Evolutionary conservation across 2,888 invertebrate genomes (phyloP), one percentile per base, ranked within the genome.

Genomic region (Xiphydria camelus): DNA sequence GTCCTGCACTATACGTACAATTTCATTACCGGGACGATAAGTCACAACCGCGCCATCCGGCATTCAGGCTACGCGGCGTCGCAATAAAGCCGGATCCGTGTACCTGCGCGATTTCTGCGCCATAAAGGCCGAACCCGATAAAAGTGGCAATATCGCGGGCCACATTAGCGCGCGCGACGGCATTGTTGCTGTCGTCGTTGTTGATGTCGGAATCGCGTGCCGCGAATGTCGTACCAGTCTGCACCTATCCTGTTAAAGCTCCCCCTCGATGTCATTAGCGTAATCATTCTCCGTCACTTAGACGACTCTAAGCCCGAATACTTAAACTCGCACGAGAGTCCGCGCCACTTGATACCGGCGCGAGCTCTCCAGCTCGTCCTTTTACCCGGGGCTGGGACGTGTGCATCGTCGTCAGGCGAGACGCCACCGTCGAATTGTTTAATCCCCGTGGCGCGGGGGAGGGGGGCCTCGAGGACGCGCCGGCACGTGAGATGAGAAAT

Each of bases 181-280:
- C 39, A 51, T 47, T 43, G 55, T 47, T 43, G 55, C 56, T 55
- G 60, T 59, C 58, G 61, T 54, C 51, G 51, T 57, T 55, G 58
- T 62, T 68, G 66, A 68, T 68, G 66, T 60, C 48, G 48, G 58
- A 47, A 68, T 70, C 65, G 69, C 69, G 69, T 70, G 69, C 59
- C 47, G 45, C 49, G 52, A 52, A 58, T 59, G 53, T 66, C 61
- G 68, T 68, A 66, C 68, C 68, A 66, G 66, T 64, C 64, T 63
- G 64, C 64, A 64, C 64, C 64, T 64, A 56, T 53, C 47, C 45
- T 54, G 53, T 56, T 51, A 49, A 50, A 41, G 41, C 47, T 25
- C 46, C 55, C 51, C 44, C 50, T 39, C 39, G 44, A 51, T 60
- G 58, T 66, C 66, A 64, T 70, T 68, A 68, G 58, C 62, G 64